These are phyloP conservation scores for Myrmecophaga tridactyla DNA, from an alignment of 2,113 vertebrate genomes.

Conservation along the genomic window DNA sequence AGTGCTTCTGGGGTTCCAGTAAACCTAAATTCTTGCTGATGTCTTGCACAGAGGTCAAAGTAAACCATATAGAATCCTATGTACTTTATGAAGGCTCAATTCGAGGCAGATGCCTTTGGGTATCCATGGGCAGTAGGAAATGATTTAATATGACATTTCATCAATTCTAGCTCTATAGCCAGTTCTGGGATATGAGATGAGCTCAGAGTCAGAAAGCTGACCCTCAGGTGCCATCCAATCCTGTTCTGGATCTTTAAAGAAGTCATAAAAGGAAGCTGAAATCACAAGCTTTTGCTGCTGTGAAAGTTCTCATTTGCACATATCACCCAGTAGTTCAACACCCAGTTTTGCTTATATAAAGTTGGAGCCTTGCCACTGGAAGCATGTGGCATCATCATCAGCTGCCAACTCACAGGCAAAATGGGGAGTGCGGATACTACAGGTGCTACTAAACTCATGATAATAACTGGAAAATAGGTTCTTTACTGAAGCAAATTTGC, in stretches of 20 bases:
- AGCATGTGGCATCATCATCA: background rate
- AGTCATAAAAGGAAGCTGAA: conserved; percentile 30
- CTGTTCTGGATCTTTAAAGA: conserved; percentile 21
- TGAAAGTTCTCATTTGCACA: conserved; percentile 25
- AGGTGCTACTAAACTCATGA: background rate
- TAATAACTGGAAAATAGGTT: conserved; percentile 11
- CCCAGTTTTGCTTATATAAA: background rate
- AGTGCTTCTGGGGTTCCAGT: conserved; percentile 33
- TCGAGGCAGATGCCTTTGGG: conserved; percentile 60
- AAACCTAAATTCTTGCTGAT: conserved; percentile 61
- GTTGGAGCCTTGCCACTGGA: background rate
- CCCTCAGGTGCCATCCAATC: conserved; percentile 4
- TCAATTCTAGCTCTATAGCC: conserved; percentile 52
- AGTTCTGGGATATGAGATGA: conserved; percentile 1
- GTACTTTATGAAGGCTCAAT: conserved; percentile 54
- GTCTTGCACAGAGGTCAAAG: conserved; percentile 37
- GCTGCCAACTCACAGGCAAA: background rate
- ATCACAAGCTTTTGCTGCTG: background rate
- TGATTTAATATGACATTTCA: conserved; percentile 65
- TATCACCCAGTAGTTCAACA: background rate
- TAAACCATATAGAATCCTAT: conserved; percentile 54
- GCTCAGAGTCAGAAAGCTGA: conserved; percentile 22
- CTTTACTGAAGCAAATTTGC: conserved; percentile 29
- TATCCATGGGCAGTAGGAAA: conserved; percentile 45
- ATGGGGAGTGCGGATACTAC: background rate